Evolutionary conservation across 64 coral and sea anemone genomes (phyloP).

Genomic region (Hydrozoanthus tunicans): DNA sequence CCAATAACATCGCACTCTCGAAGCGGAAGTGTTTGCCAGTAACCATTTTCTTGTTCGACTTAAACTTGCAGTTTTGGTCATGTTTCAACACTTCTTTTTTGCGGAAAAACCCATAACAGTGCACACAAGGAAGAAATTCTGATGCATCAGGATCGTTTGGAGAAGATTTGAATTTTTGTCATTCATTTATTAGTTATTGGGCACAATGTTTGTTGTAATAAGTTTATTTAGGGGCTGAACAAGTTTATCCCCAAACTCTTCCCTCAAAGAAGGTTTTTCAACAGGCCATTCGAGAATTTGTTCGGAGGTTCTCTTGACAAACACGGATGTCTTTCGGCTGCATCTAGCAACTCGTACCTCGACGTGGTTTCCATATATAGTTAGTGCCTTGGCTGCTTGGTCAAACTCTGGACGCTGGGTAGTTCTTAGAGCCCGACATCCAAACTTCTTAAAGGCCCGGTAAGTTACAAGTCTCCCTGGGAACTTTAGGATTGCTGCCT

Average conservation of each 20-base stretch:
- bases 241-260: neutral
- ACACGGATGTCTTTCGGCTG: neutral
- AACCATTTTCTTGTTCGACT: neutral
- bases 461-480: conserved; percentile 29
- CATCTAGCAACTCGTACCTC: neutral
- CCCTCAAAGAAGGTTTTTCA: neutral
- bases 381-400: neutral
- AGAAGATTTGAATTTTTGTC: too few relatives aligned
- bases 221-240: neutral
- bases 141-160: neutral
- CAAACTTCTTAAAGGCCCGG: conserved; percentile 47
- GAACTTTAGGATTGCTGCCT: conserved; percentile 21
- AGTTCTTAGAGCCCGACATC: neutral
- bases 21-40: neutral
- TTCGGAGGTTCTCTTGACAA: neutral
- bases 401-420: neutral
- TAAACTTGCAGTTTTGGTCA: neutral
- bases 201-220: neutral
- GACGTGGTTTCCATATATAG: neutral
- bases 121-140: neutral
- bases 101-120: neutral
- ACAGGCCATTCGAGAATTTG: neutral
- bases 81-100: conserved; percentile 2
- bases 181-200: too few relatives aligned
- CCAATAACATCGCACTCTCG: neutral